Conservation (phyloP, 2,888 invertebrate genomes). For the Polia nebulosa region DNA sequence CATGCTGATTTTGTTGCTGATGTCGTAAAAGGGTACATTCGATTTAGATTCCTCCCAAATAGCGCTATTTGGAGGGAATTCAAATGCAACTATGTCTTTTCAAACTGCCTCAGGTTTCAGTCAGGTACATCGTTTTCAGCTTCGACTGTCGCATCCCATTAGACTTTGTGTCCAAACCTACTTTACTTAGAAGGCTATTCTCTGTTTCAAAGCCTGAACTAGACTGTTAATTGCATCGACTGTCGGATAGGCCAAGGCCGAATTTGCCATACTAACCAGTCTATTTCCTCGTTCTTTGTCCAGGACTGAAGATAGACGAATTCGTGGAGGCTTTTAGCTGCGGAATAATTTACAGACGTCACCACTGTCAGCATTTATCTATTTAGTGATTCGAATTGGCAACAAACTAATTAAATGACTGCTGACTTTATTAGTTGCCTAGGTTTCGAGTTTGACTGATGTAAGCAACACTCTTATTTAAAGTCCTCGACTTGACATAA, state of each 20-base stretch:
- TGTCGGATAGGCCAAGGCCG: not conserved
- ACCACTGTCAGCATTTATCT: not conserved
- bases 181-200: not conserved
- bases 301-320: not conserved
- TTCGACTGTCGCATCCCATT: slow-evolving; percentile 6
- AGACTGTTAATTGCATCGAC: not conserved
- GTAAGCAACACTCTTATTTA: no score
- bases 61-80: not conserved
- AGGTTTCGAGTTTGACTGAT: not conserved
- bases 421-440: not conserved
- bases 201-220: not conserved
- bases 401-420: no score
- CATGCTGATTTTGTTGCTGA: no score
- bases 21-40: no score
- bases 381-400: not conserved
- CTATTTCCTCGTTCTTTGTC: not conserved
- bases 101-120: not conserved
- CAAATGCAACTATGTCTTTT: not conserved
- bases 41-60: not conserved
- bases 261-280: not conserved
- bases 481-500: no score
- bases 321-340: no score
- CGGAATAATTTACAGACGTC: not conserved
- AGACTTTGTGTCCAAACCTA: not conserved
- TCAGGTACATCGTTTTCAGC: slow-evolving; percentile 1